Evolutionary conservation across 2,113 vertebrate species (phyloP), one percentile per base, ranked within the genome.

Genomic region (Catharus fuscescens): DNA sequence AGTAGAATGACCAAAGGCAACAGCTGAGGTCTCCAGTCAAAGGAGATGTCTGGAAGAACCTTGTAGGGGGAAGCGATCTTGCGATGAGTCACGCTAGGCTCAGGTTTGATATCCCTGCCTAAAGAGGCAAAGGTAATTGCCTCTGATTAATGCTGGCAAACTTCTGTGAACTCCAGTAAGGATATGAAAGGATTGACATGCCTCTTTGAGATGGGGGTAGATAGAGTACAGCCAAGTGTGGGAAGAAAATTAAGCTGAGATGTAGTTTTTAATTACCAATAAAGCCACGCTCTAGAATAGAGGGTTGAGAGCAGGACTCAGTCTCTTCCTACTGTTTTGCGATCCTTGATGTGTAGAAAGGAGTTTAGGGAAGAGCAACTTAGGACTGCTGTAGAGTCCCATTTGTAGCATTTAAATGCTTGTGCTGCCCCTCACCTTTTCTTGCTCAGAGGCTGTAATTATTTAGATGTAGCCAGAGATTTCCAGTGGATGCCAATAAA

Each of bases 221-320:
- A 97, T 93, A 93, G 69, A 93, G 84, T 89, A 94, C 62, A 92
- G 91, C 54, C 91, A 94, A 91, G 54, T 93, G 90, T 95, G 95
- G 94, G 96, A 97, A 95, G 78, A 91, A 95, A 94, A 90, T 92
- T 88, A 93, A 95, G 87, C 81, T 92, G 85, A 95, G 84, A 87
- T 76, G 93, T 87, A 92, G 80, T 92, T 96, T 92, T 94, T 87
- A 94, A 95, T 95, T 94, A 91, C 74, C 91, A 95, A 77, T 93
- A 91, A 94, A 93, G 87, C 78, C 32, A 54, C 54, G 74, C 62
- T 94, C 62, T 86, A 76, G 86, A 73, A 90, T 17, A 59, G 61
- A 87, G 23, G 14, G 65, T 74, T 92, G 83, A 85, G 76, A 92
- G 47, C 70, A 79, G 59, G 47, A 88, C 42, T 80, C 0, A 0